These are phyloP conservation scores for Poeciliopsis paucimaculata DNA, from an alignment of 2,797 vertebrate species.

Conservation along the genomic window DNA sequence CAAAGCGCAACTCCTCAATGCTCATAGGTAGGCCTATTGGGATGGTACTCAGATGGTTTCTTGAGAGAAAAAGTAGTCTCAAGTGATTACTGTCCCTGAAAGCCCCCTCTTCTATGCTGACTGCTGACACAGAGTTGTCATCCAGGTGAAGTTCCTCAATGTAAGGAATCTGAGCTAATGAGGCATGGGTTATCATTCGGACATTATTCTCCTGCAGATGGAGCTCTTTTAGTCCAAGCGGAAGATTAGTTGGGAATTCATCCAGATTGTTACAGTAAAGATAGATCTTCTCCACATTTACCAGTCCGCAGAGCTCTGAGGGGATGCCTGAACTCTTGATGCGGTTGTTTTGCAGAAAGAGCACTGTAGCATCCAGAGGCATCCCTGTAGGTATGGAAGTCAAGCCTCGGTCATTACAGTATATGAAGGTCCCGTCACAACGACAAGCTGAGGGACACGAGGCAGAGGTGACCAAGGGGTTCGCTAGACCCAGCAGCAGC, in stretches of 20 bases:
- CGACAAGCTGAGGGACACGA: constrained; percentile 95
- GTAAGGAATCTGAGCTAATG: constrained; percentile 95
- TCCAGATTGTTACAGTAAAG: constrained; percentile 98
- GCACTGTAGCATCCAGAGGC: constrained; percentile 95
- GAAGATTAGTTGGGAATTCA: constrained; percentile 98
- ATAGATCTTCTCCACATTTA: constrained; percentile 96
- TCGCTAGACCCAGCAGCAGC: constrained; percentile 91
- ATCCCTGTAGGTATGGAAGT: constrained; percentile 97
- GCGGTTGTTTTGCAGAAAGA: constrained; percentile 99
- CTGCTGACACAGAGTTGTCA: constrained; percentile 98
- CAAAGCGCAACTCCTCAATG: constrained; percentile 97
- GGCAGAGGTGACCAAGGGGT: constrained; percentile 88
- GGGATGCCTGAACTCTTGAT: constrained; percentile 98
- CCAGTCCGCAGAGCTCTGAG: constrained; percentile 89
- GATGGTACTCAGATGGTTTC: constrained; percentile 98
- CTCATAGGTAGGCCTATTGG: constrained; percentile 95
- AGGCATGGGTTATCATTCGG: constrained; percentile 94
- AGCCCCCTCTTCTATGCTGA: constrained; percentile 98
- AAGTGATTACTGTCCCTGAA: constrained; percentile 97
- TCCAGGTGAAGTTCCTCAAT: constrained; percentile 99
- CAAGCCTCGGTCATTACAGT: constrained; percentile 98
- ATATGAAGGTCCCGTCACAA: constrained; percentile 98
- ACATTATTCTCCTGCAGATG: constrained; percentile 99
- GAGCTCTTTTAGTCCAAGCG: constrained; percentile 94
- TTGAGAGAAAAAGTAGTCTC: constrained; percentile 95